phyloP scores from a whole-genome alignment of 2,113 vertebrate species.

The Oncorhynchus nerka region DNA sequence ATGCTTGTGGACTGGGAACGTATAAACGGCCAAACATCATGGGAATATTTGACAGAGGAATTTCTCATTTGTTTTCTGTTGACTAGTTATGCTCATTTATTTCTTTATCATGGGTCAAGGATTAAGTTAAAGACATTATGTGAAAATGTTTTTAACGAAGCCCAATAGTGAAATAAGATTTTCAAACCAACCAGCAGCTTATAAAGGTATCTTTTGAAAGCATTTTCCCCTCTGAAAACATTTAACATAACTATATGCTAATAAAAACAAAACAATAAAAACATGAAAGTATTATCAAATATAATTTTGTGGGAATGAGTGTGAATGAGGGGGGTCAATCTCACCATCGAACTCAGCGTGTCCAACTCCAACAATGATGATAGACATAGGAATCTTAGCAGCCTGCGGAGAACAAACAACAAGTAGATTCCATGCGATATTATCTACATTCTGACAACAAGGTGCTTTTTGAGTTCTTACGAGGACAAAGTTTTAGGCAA shows the following conservation, averaged over 20 bases:
- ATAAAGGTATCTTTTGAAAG: too few species aligned
- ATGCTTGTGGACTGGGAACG: too few species aligned
- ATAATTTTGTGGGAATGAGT: background rate
- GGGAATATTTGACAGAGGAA: background rate
- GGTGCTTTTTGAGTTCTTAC: too few species aligned
- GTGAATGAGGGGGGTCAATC: slow-evolving; percentile 15
- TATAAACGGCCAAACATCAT: background rate
- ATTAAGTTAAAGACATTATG: too few species aligned
- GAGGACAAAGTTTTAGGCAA: background rate
- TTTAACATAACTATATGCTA: too few species aligned
- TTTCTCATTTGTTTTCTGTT: background rate
- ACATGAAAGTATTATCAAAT: background rate
- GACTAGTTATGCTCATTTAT: background rate
- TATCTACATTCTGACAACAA: background rate
- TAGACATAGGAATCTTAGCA: slow-evolving; percentile 95
- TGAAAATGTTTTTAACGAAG: too few species aligned
- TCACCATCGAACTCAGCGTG: slow-evolving; percentile 96
- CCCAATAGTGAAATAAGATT: too few species aligned
- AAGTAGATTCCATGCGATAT: background rate
- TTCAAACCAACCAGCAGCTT: too few species aligned
- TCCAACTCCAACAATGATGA: slow-evolving; percentile 93
- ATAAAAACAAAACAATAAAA: too few species aligned
- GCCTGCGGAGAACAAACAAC: slow-evolving; percentile 70
- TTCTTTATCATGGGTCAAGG: too few species aligned
- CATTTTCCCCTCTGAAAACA: too few species aligned